Base-by-base conservation (phyloP, 2,113 vertebrate species). In the Talpa occidentalis region DNA sequence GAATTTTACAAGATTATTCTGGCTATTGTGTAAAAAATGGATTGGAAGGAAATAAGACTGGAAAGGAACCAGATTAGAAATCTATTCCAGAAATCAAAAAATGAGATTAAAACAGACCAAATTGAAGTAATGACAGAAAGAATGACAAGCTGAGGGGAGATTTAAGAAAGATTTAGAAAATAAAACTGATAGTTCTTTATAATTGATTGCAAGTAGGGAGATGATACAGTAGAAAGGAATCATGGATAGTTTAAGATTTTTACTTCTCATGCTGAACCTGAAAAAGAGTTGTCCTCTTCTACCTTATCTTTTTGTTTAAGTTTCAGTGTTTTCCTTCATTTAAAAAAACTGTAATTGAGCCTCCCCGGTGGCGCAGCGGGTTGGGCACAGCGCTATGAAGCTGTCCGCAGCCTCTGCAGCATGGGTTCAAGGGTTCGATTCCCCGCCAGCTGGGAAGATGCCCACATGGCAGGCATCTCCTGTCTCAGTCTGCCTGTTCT, bases 1-100 rank as follows among this genome's bases (percentile, higher is more conserved):
- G 81, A 84, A 93, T 73, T 73, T 83, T 77, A 90, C 14, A 56
- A 81, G 37, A 86, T 77, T 81, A 67, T 73, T 84, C 87, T 69
- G 67, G 35, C 35, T 82, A 60, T 35, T 93, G 44, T 40, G 14
- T 72, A 56, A 64, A 82, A 80, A 17, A 60, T 1, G 0, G 42
- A 77, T 24, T 81, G 70, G 10, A 82, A 82, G 47, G 19, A 0
- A 49, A 15, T 2, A 59, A 73, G n/a, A 66, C 14, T 90, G 10
- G 26, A 81, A 59, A 28, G n/a, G 30, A 92, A 89, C 35, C 26
- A 79, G 37, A 73, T 42, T 59, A 73, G 60, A 49, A 54, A 3
- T n/a, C 49, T 79, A 47, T 44, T 85, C 49, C 79, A 89, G 49
- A 70, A 88, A 84, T 32, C 8, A 16, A 87, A 56, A 2, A 7